Evolutionary conservation across 2,113 vertebrate species (phyloP).

Genomic region (Procavia capensis): DNA sequence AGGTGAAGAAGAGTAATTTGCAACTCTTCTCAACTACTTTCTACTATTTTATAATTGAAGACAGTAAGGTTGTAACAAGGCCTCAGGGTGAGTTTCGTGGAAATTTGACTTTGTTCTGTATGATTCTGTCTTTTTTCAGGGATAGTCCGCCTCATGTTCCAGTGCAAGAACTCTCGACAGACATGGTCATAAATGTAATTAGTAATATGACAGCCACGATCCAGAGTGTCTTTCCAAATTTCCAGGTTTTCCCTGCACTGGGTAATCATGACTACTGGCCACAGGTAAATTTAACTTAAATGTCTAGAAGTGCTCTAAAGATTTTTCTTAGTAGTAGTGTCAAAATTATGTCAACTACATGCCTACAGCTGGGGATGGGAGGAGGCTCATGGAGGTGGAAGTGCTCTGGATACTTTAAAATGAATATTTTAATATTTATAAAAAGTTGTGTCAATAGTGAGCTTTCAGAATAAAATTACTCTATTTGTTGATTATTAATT

Average conservation of each 20-base stretch:
- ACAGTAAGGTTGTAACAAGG: background rate
- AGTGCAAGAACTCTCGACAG: constrained; percentile 91
- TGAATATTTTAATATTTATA: background rate
- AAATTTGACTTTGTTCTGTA: constrained; percentile 20
- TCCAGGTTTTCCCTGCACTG: constrained; percentile 94
- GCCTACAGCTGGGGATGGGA: background rate
- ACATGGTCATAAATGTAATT: constrained; percentile 93
- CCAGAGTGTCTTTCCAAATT: constrained; percentile 90
- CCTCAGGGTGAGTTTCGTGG: background rate
- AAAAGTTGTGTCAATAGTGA: background rate
- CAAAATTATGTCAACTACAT: background rate
- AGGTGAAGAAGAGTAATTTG: background rate
- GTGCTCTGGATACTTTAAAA: background rate
- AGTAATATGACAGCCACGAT: constrained; percentile 93
- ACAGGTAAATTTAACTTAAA: constrained; percentile 89
- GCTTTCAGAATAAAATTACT: background rate
- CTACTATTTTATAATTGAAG: background rate
- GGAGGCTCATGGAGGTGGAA: background rate
- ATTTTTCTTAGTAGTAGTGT: background rate
- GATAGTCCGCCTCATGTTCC: constrained; percentile 98
- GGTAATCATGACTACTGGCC: constrained; percentile 99
- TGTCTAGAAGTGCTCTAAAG: background rate
- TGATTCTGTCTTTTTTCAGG: constrained; percentile 83
- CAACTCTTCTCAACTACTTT: background rate
- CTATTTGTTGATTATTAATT: background rate